A percentile compares a stretch with the other conserved stretches of the same genome.
These are phyloP conservation scores for Microctonus brassicae DNA, from an alignment of 2,888 invertebrate genomes.

Conservation along the genomic window DNA sequence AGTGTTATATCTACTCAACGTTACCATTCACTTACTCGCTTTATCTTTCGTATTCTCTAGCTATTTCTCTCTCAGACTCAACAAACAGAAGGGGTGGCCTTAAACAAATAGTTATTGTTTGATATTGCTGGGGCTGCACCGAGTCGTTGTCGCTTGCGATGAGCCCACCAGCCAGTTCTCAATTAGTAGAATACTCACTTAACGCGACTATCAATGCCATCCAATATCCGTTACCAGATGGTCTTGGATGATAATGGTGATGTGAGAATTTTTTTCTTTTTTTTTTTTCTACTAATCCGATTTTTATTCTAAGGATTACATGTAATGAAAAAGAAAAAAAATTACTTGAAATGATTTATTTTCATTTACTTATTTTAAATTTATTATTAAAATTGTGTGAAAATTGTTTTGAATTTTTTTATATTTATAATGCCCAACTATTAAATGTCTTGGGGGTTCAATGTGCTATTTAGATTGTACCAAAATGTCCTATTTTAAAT, in stretches of 20 bases:
- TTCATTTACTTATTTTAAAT: no score
- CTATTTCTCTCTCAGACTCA: slow-evolving; percentile 56
- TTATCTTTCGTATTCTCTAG: slow-evolving; percentile 42
- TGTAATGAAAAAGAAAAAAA: no score
- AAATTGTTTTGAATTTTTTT: neutral
- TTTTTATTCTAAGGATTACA: neutral
- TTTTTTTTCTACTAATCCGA: neutral
- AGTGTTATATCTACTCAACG: slow-evolving; percentile 1
- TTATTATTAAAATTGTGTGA: no score
- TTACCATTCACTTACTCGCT: neutral
- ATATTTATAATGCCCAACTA: slow-evolving; percentile 21
- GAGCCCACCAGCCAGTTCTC: slow-evolving; percentile 51
- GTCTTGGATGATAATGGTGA: slow-evolving; percentile 15
- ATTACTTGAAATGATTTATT: no score
- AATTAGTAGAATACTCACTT: slow-evolving; percentile 62
- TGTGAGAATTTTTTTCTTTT: neutral
- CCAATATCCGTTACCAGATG: slow-evolving; percentile 44
- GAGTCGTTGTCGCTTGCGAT: slow-evolving; percentile 36
- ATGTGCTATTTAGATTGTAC: neutral
- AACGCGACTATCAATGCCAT: slow-evolving; percentile 54
- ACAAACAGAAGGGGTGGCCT: slow-evolving; percentile 66
- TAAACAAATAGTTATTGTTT: slow-evolving; percentile 67
- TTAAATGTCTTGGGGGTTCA: slow-evolving; percentile 29
- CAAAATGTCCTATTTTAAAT: slow-evolving; percentile 46
- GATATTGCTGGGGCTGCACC: slow-evolving; percentile 42